These are phyloP conservation scores for Odocoileus virginianus DNA, from an alignment of 2,113 vertebrate genomes.

Conservation along the genomic window DNA sequence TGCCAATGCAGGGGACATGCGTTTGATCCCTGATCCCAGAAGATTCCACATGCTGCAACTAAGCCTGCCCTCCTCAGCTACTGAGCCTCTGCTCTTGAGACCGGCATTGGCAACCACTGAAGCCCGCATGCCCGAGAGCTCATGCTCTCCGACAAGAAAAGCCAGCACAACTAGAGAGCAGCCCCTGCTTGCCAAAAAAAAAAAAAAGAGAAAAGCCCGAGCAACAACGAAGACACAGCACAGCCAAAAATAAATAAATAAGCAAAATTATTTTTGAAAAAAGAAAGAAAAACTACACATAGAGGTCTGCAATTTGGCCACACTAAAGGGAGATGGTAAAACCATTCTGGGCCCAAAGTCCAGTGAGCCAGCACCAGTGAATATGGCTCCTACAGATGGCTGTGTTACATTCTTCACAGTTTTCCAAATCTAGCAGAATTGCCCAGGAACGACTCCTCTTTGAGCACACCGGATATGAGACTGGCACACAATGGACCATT, in stretches of 20 bases:
- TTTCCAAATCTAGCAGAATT: neutral
- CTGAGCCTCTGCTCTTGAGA: neutral
- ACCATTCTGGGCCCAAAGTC: neutral
- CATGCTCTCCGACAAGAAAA: neutral
- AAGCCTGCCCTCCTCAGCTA: neutral
- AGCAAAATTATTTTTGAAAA: neutral
- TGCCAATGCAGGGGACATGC: neutral
- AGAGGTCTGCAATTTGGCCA: neutral
- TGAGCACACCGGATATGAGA: neutral
- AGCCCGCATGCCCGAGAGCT: neutral
- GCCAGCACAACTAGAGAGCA: neutral
- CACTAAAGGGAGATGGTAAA: no score
- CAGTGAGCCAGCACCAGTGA: neutral
- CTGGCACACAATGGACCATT: neutral
- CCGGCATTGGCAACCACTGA: neutral
- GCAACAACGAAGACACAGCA: neutral
- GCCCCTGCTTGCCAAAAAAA: neutral
- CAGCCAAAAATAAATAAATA: neutral
- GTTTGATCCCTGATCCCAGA: neutral
- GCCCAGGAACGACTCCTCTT: neutral
- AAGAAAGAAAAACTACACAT: no score
- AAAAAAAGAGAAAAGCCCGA: neutral
- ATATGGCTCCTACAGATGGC: neutral
- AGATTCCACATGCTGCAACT: neutral
- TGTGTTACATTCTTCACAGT: fast-evolving